Conservation (phyloP, 2,797 vertebrate genomes). For the Atherinosoma microstoma region DNA sequence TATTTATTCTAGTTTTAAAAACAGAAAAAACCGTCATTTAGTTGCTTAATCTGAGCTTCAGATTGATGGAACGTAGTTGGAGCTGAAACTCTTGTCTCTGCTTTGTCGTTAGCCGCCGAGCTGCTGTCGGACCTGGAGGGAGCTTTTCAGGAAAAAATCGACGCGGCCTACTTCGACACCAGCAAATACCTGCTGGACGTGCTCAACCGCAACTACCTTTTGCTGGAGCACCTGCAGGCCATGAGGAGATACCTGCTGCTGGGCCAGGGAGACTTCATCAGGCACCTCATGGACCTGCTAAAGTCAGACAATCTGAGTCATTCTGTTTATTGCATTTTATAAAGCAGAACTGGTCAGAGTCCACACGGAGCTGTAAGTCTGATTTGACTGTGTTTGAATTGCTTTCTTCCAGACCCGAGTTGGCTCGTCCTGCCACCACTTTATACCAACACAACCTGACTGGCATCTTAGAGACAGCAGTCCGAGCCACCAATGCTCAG, state of each 20-base stretch:
- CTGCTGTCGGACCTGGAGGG: conserved; percentile 96
- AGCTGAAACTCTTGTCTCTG: background rate
- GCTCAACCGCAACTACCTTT: conserved; percentile 93
- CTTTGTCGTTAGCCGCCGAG: conserved; percentile 85
- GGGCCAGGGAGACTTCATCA: conserved; percentile 97
- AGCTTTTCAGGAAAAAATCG: conserved; percentile 95
- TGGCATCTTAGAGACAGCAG: conserved; percentile 95
- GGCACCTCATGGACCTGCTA: conserved; percentile 98
- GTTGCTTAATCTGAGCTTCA: no score
- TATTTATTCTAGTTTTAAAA: background rate
- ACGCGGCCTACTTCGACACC: conserved; percentile 96
- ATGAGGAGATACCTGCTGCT: conserved; percentile 97
- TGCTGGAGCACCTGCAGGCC: conserved; percentile 97
- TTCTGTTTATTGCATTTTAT: background rate
- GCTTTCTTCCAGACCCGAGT: conserved; percentile 86
- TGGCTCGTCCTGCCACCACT: conserved; percentile 94
- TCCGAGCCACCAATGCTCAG: conserved; percentile 97
- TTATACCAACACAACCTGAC: conserved; percentile 98
- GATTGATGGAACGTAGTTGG: background rate
- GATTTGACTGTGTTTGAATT: fast-evolving
- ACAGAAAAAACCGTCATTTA: background rate
- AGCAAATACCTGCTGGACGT: conserved; percentile 96
- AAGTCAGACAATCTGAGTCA: conserved; percentile 86
- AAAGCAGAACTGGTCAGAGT: background rate
- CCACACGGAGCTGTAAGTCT: background rate